These are phyloP conservation scores for Diarsia dahlii DNA, from an alignment of 2,888 invertebrate species.

Conservation along the genomic window DNA sequence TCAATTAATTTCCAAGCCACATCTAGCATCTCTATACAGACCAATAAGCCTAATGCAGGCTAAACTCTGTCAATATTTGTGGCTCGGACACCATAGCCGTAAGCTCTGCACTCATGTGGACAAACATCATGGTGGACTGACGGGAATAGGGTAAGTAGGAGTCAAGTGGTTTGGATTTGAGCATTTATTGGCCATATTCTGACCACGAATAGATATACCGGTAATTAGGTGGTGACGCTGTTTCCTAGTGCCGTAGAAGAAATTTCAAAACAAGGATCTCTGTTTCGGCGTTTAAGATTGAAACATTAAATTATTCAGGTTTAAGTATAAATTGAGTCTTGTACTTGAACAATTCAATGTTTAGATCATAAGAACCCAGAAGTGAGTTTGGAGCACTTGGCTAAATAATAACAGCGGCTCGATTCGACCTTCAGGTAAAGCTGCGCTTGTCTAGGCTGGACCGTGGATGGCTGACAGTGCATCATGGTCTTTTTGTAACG, in stretches of 20 bases:
- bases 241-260: not conserved
- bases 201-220: not conserved
- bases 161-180: slow-evolving; percentile 22
- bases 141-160: slow-evolving; percentile 18
- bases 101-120: slow-evolving; percentile 15
- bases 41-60: slow-evolving; percentile 58
- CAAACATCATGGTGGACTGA: not conserved
- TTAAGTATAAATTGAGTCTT: too few species aligned
- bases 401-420: too few species aligned
- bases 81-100: slow-evolving; percentile 9
- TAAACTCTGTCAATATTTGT: slow-evolving; percentile 59
- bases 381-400: too few species aligned
- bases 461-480: too few species aligned
- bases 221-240: not conserved
- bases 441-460: too few species aligned
- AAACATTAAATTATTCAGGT: not conserved
- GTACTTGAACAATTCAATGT: too few species aligned
- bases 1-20: slow-evolving; percentile 2
- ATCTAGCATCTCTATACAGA: slow-evolving; percentile 27
- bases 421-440: too few species aligned
- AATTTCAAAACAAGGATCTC: not conserved
- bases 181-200: not conserved
- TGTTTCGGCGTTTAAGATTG: not conserved
- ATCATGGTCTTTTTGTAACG: too few species aligned
- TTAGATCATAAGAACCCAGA: too few species aligned